Conservation (phyloP, 2,113 vertebrate genomes). For the Uria aalge region DNA sequence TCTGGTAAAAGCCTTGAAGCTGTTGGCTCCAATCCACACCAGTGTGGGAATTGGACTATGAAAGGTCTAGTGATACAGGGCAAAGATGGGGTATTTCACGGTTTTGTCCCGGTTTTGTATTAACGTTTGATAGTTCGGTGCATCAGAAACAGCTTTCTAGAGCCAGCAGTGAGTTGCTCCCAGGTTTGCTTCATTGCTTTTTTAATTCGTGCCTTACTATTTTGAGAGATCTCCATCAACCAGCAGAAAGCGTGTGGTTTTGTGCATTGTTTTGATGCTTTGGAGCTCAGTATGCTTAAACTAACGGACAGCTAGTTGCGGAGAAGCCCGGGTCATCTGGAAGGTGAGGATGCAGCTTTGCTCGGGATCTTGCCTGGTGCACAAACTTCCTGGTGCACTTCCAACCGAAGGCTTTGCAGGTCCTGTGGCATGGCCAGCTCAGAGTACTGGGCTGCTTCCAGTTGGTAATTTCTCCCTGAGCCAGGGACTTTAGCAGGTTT, state of each 20-base stretch:
- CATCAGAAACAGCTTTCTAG: background rate
- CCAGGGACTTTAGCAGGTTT: background rate
- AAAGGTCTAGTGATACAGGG: background rate
- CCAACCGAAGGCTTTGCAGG: accelerated
- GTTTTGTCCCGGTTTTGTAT: background rate
- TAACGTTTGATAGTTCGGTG: background rate
- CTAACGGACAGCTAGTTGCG: background rate
- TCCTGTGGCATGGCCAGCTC: background rate
- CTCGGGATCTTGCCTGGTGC: background rate
- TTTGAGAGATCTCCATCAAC: background rate
- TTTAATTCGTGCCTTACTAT: accelerated
- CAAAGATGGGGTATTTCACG: background rate
- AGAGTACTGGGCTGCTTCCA: background rate
- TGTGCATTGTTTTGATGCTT: background rate
- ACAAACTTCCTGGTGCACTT: background rate
- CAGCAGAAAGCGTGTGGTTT: accelerated
- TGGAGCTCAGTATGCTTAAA: background rate
- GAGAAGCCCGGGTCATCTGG: background rate
- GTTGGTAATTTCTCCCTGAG: background rate
- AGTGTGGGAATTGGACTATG: background rate
- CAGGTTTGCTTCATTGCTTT: background rate
- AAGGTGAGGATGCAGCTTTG: background rate
- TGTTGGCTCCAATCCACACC: background rate
- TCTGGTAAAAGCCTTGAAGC: background rate
- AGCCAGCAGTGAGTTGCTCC: background rate